Evolutionary conservation across 2,797 vertebrate genomes (phyloP).

Genomic region (Mormyrops boulengeri): DNA sequence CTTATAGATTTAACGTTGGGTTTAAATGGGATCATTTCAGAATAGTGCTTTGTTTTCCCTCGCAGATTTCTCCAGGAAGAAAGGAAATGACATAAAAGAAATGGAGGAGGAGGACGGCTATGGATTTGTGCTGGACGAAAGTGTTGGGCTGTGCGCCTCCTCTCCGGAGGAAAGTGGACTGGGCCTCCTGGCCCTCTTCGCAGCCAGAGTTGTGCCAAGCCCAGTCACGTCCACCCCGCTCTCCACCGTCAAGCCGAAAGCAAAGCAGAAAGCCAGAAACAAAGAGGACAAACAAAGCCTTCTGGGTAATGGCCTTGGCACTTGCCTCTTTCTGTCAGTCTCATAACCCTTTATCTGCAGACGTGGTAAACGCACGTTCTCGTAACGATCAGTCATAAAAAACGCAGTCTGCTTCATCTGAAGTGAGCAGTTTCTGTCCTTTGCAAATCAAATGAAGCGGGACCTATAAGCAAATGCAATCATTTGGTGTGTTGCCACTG

Average conservation of each 20-base stretch:
- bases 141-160: conserved; percentile 57
- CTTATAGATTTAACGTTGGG: neutral
- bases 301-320: conserved; percentile 66
- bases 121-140: conserved; percentile 55
- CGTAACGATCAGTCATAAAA: too few species aligned
- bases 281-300: conserved; percentile 79
- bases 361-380: neutral
- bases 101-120: conserved; percentile 60
- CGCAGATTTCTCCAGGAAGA: conserved; percentile 52
- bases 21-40: neutral
- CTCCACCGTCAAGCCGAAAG: conserved; percentile 75
- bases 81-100: conserved; percentile 62
- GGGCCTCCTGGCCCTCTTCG: conserved; percentile 86
- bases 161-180: conserved; percentile 84
- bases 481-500: neutral
- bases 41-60: neutral
- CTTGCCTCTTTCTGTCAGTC: neutral
- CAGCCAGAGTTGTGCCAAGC: conserved; percentile 79
- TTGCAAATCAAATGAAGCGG: conserved; percentile 9
- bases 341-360: neutral
- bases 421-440: neutral
- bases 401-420: neutral
- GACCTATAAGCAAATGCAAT: neutral
- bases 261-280: conserved; percentile 78
- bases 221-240: conserved; percentile 69